A percentile compares a stretch with the other conserved stretches of the same genome.
Evolutionary conservation across 2,888 invertebrate species (phyloP).

Genomic region (Tipula unca): DNA sequence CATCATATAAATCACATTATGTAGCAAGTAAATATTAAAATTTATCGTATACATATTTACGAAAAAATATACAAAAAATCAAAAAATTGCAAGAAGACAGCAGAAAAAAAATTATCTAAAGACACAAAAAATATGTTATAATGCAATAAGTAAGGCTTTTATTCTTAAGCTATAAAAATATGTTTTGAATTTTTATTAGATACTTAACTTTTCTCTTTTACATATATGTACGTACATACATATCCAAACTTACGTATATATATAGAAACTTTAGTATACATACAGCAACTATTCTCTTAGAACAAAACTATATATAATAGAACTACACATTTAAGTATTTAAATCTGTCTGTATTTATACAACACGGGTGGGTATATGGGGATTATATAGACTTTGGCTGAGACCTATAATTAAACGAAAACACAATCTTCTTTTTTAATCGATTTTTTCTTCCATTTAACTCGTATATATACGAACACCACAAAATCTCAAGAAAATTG

Average conservation of each 20-base stretch:
- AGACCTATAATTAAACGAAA: neutral
- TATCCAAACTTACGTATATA: too few species aligned
- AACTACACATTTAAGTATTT: neutral
- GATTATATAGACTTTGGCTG: neutral
- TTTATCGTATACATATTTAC: neutral
- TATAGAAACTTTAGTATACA: neutral
- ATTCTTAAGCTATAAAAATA: neutral
- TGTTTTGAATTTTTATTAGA: neutral
- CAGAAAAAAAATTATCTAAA: neutral
- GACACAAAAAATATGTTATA: neutral
- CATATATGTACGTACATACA: neutral
- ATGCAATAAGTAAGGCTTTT: neutral
- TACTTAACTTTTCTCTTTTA: neutral
- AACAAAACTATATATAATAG: neutral
- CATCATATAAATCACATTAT: neutral
- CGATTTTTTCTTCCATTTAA: neutral
- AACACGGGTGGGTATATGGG: neutral
- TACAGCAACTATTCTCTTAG: neutral
- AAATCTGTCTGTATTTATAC: neutral
- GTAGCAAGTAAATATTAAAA: neutral
- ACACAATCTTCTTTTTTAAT: neutral
- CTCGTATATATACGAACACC: neutral
- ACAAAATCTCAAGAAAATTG: neutral
- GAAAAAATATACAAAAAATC: neutral
- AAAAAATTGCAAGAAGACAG: neutral